Percentiles rank a stretch among this genome's conserved stretches.
Evolutionary conservation across 2,888 invertebrate genomes (phyloP).

Genomic region (Oligia strigilis): DNA sequence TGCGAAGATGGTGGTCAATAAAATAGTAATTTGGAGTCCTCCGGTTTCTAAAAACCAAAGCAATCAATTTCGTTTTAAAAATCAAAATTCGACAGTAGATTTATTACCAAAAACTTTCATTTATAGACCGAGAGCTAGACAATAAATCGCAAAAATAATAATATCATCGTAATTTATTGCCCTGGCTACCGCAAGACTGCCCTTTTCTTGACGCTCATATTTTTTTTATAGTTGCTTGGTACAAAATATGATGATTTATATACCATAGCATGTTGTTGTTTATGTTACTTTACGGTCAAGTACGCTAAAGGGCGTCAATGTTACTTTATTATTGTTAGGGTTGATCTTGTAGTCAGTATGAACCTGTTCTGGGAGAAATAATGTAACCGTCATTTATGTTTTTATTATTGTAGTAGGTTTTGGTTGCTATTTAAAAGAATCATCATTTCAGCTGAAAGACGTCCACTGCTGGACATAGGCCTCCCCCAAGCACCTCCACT

Average conservation of each 20-base stretch:
- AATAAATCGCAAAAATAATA: conserved; percentile 14
- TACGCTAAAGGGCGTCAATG: conserved; percentile 37
- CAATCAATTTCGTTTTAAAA: neutral
- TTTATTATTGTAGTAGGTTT: neutral
- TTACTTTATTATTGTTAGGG: conserved; percentile 19
- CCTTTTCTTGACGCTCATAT: conserved; percentile 34
- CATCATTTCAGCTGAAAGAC: too few relatives aligned
- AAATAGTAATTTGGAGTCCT: neutral
- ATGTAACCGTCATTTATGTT: conserved; percentile 17
- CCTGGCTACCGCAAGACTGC: conserved; percentile 29
- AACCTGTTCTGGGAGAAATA: conserved; percentile 20
- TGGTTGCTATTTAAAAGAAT: neutral
- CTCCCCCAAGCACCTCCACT: too few relatives aligned
- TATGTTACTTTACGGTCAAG: conserved; percentile 23
- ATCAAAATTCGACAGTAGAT: neutral
- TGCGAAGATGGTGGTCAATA: neutral
- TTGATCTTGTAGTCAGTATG: conserved; percentile 12
- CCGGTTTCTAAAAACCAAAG: neutral
- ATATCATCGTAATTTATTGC: conserved; percentile 32
- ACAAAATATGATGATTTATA: conserved; percentile 47
- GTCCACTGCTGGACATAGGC: too few relatives aligned
- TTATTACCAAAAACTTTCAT: neutral
- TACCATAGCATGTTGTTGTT: conserved; percentile 32
- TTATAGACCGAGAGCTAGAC: conserved; percentile 5
- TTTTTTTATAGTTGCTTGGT: conserved; percentile 24